These are phyloP conservation scores for Dromas ardeola DNA, from an alignment of 2,113 vertebrate genomes.

Conservation along the genomic window DNA sequence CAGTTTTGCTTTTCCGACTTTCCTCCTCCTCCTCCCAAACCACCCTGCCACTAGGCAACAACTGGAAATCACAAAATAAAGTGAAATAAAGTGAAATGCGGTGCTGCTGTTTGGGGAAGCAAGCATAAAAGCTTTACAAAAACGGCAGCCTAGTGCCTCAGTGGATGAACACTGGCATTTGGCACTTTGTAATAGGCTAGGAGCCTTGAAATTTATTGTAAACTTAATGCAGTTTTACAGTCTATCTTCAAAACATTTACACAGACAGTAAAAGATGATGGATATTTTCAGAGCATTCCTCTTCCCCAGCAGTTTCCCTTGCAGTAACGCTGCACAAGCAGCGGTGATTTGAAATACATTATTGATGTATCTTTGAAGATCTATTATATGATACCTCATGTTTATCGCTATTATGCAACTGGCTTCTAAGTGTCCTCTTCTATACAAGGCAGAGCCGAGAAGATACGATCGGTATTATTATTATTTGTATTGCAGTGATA, in stretches of 20 bases:
- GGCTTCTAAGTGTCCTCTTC: slow-evolving; percentile 27
- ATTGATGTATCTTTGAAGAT: slow-evolving; percentile 49
- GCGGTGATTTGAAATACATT: slow-evolving; percentile 4
- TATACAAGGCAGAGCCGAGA: not conserved
- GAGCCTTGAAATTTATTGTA: slow-evolving; percentile 25
- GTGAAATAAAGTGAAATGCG: not conserved
- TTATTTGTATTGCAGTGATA: not conserved
- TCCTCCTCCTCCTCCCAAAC: not conserved
- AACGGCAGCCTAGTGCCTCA: not conserved
- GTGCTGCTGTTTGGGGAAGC: not conserved
- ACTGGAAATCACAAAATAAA: not conserved
- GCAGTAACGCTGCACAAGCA: not conserved
- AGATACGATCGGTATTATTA: not conserved
- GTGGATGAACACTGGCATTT: not conserved
- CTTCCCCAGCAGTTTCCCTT: not conserved
- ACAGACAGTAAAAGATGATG: slow-evolving; percentile 58
- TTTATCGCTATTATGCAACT: slow-evolving; percentile 26
- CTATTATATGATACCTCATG: slow-evolving; percentile 1
- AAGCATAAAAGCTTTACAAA: not conserved
- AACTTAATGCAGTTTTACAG: slow-evolving; percentile 46
- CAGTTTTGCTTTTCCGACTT: not conserved
- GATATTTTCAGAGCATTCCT: slow-evolving; percentile 27
- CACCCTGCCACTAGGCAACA: not conserved
- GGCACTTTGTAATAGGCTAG: slow-evolving; percentile 18
- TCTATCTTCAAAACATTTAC: slow-evolving; percentile 61